Conservation (phyloP, 2,888 invertebrate genomes). For the Drosophila borealis region DNA sequence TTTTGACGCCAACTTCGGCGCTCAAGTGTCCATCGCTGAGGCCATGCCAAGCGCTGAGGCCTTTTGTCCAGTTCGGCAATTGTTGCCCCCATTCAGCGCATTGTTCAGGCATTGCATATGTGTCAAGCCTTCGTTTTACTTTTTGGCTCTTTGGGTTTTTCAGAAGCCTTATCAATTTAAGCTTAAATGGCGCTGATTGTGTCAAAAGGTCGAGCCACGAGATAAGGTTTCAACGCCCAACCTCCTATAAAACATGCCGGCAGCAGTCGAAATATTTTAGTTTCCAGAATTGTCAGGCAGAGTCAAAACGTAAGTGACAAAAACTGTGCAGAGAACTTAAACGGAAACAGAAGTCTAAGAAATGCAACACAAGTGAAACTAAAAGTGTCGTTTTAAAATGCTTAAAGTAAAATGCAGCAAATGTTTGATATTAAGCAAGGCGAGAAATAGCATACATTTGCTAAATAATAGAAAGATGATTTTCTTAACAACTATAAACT, state of each 20-base stretch:
- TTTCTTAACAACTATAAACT: too few species aligned
- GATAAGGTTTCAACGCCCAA: slow-evolving; percentile 45
- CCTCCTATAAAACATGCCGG: slow-evolving; percentile 58
- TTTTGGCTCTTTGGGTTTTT: slow-evolving; percentile 5
- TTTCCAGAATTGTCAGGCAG: slow-evolving; percentile 45
- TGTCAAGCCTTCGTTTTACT: slow-evolving; percentile 56
- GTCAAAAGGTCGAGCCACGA: slow-evolving; percentile 59
- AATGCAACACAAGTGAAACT: not conserved
- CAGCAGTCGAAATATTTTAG: slow-evolving; percentile 41
- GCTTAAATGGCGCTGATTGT: slow-evolving; percentile 58
- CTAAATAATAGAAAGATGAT: too few species aligned
- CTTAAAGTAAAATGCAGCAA: too few species aligned
- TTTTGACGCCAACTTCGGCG: slow-evolving; percentile 66
- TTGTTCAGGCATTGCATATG: slow-evolving; percentile 45
- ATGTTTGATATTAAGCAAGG: too few species aligned
- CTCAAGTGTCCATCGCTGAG: slow-evolving; percentile 18
- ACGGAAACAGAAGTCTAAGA: not conserved
- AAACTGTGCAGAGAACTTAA: not conserved
- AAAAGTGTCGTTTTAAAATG: not conserved
- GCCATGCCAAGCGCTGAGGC: slow-evolving; percentile 39
- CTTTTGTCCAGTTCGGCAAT: slow-evolving; percentile 60
- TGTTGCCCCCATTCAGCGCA: slow-evolving; percentile 31
- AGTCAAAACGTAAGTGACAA: slow-evolving; percentile 52
- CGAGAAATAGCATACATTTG: too few species aligned
- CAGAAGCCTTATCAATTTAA: slow-evolving; percentile 50